Base-by-base conservation (phyloP, 2,113 vertebrate genomes). In the Protomyctophum bolini region DNA sequence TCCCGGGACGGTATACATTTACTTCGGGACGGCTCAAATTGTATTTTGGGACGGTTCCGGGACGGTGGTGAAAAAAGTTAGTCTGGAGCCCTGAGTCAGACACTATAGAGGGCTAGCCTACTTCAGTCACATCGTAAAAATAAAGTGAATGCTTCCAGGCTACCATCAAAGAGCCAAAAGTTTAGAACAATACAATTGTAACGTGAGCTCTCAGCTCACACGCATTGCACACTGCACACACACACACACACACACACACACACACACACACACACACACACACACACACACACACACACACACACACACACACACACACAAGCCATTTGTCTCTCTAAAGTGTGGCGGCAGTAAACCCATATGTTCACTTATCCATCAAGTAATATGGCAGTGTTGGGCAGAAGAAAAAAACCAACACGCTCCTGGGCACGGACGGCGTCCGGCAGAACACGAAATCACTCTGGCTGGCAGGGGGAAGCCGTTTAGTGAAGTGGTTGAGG, bases 321-420 rank as follows among this genome's bases (percentile, higher is more conserved):
- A 68, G 60, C 70, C 8, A 67, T 66, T 61, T 64, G 12, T 55
- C 50, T 72, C 50, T 63, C 60, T 57, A 12, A 83, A 11, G 63
- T 58, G 58, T 45, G 49, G 58, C 61, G 58, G 6, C 28, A 1
- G 58, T 58, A 48, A 58, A 57, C 8, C 9, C n/a, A 7, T 54
- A 63, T 67, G 68, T 28, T 7, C 68, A 67, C 62, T 72, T 78
- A 81, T 68, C 71, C 62, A 68, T 74, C 60, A 66, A 49, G 58
- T 12, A 65, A 73, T 77, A 77, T 73, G 66, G 68, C 73, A 80
- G 67, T 56, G 54, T 63, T 2, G 45, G 46, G 65, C 33, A 49
- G 28, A 71, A 47, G 49, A 71, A 73, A 69, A 63, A 63, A 60
- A 73, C 80, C 80, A 89, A 83, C 76, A 79, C 46, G 74, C 47